Base-by-base conservation (phyloP, 2,797 vertebrate genomes). In the Notamacropus eugenii region DNA sequence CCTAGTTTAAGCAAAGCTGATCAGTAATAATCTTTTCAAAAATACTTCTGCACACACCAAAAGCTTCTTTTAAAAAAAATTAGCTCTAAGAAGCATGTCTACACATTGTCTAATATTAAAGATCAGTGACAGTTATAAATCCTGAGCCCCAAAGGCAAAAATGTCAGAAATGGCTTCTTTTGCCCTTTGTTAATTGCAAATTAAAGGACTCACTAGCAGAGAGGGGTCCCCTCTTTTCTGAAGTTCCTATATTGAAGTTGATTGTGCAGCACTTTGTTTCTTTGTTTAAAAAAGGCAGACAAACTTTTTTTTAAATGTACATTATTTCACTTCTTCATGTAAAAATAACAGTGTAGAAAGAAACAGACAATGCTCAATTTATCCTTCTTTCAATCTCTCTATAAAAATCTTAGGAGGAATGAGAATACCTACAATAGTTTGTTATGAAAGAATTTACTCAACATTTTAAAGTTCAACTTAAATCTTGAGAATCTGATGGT, bases 1-100 rank as follows among this genome's bases (percentile, higher is more conserved):
- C 24, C 67, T 90, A 92, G 90, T 52, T 95, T 96, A 95, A 96
- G 95, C 74, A 94, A 96, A 90, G 93, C 52, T 91, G 31, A 22
- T 95, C 97, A 92, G 13, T 40, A 96, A 95, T 3, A 94, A 16
- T 95, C 91, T 16, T 55, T 96, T 96, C 24, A 74, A 92, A 92
- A 93, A 93, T 91, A 0, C 52, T 92, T 13, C 29, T 90, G 87
- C 0, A 95, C 29, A 91, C 59, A 55, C 11, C 90, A 87, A 87
- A 87, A 50, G 74, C 40, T 87, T 87, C 74, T 27, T 87, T 46
- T 27, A 50, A 87, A 87, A 82, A 87, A 67, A 50, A 50, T 11
- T 87, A 94, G 28, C 16, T 92, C 2, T 52, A 93, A 27, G 91
- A 96, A 92, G 19, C 55, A 94, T 90, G 92, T 94, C 22, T 74